A percentile compares a stretch with the other conserved stretches of the same genome.
Conservation (phyloP, 2,797 vertebrate genomes). For the Remorina albescens region DNA sequence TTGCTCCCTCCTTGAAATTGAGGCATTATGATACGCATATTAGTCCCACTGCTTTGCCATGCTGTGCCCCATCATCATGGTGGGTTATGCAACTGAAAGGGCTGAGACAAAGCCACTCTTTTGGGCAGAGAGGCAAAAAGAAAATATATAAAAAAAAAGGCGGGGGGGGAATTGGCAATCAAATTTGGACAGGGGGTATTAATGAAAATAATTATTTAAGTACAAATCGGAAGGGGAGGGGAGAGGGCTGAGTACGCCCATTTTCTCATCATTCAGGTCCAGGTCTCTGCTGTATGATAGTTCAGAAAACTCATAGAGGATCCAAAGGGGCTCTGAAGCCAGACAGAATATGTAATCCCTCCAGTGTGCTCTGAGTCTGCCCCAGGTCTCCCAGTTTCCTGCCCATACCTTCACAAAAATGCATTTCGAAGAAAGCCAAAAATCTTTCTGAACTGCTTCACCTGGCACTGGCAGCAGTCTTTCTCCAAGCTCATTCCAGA, state of each 20-base stretch:
- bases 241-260: neutral
- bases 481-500: conserved; percentile 1
- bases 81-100: conserved; percentile 63
- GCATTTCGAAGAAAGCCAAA: conserved; percentile 23
- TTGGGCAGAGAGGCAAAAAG: conserved; percentile 27
- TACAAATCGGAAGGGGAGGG: conserved; percentile 2
- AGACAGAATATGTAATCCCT: conserved; percentile 44
- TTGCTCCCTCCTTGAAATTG: conserved; percentile 45
- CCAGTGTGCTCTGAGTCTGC: conserved; percentile 29
- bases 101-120: conserved; percentile 56
- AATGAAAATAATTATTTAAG: conserved; percentile 28
- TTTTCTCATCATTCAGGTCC: conserved; percentile 25
- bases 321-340: conserved; percentile 26
- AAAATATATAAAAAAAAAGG: conserved; percentile 9
- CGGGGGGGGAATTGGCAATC: neutral
- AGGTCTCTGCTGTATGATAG: conserved; percentile 10
- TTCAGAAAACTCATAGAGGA: conserved; percentile 14
- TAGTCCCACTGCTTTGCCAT: conserved; percentile 68
- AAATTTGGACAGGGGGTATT: conserved; percentile 8
- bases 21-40: conserved; percentile 62
- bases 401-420: conserved; percentile 10
- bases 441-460: conserved; percentile 32
- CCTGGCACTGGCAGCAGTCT: conserved; percentile 11
- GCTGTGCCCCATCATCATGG: conserved; percentile 56
- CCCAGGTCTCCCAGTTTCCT: conserved; percentile 36